Base-by-base conservation (phyloP, 2,797 vertebrate genomes). In the Hapalemur alaotrensis region DNA sequence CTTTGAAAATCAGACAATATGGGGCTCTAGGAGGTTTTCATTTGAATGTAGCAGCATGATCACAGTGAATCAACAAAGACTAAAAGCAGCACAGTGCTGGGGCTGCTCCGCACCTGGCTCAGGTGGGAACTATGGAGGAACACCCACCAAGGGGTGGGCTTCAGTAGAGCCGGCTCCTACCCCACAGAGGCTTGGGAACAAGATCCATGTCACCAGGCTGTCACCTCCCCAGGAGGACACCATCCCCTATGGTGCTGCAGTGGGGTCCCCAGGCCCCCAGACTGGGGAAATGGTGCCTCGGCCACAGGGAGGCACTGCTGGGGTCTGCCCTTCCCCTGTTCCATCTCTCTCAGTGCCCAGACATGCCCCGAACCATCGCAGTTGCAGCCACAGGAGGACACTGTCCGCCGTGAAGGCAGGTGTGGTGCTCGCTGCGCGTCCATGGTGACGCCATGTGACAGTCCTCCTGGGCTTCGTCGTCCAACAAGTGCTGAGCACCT, bases 241-340 rank as follows among this genome's bases (percentile, higher is more conserved):
- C 38, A 63, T 4, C 43, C 28, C 15, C 3, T 32, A 0, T 5
- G 9, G 63, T 52, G n/a, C 46, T 50, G 9, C 2, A 30, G 63
- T 1, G 4, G 41, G 25, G 8, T 11, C 20, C 1, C 38, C 35
- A n/a, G 28, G 18, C 7, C 3, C 18, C 52, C 12, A 0, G 4
- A 52, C 50, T 57, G 13, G 50, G 61, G 43, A 83, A 48, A 65
- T 23, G 30, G 43, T 32, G 18, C 11, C 18, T 63, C 1, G 4
- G 38, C 28, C 28, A 20, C 13, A 5, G 38, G 57, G 28, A 1
- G 25, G 28, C 8, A 0, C 72, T 73, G 28, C 43, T 46, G 14
- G 25, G 43, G 28, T 48, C 43, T 32, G 7, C 25, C 52, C n/a
- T 59, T 46, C 30, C 12, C 14, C 28, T 14, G 5, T 38, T 7